Base-by-base conservation (phyloP, 2,113 vertebrate species). In the Odocoileus hemionus region DNA sequence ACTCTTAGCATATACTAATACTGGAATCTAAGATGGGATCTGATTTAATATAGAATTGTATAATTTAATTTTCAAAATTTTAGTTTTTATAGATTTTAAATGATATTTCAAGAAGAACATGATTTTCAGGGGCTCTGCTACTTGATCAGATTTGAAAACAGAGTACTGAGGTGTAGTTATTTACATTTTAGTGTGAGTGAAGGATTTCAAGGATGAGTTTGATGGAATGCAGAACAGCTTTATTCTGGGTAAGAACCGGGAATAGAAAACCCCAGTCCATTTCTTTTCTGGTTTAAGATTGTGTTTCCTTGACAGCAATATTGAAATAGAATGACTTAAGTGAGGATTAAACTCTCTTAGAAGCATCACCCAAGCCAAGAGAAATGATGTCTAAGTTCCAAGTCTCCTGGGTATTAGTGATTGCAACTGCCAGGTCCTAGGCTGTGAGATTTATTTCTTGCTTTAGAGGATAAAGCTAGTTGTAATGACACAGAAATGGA, bases 401-500 rank as follows among this genome's bases (percentile, higher is more conserved):
- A 36, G 52, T 43, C 90, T 89, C 17, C 8, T 54, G 76, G 33
- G 57, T 0, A 1, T 91, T 89, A 54, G 26, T 86, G 86, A 89
- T 43, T 97, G 64, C 84, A 85, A 13, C 67, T 96, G 58, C 47
- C 19, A 58, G 87, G 85, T 88, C 33, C 92, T 39, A 45, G 58
- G 14, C 17, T 58, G 5, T 80, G 15, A 91, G 28, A 95, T 91
- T 91, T 95, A 88, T 89, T 93, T 97, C 64, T 96, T 96, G 57
- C 58, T 93, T 89, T 95, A 76, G n/a, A 96, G 67, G 26, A 94
- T 87, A 88, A 33, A 91, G 50, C 36, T 89, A 90, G 64, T 86
- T 95, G 36, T 87, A 94, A 93, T 94, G 89, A 74, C 74, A 89
- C 30, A 78, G 76, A 94, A 84, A 57, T 94, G 39, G 43, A 92